phyloP scores from a whole-genome alignment of 2,797 vertebrate genomes.

The Syndactyla subalaris region DNA sequence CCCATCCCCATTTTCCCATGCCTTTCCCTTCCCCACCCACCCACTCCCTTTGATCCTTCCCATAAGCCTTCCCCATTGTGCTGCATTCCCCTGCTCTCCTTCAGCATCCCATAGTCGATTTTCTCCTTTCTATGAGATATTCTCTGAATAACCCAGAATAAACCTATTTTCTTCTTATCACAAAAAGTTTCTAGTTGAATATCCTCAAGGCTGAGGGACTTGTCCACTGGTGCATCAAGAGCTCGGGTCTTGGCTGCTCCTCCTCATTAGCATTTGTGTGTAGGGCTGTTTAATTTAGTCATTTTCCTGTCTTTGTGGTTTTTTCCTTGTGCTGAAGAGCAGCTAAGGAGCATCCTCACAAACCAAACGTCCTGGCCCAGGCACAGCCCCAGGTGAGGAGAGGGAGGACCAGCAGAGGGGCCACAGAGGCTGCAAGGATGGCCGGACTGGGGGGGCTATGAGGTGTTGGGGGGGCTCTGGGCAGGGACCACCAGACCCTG shows the following conservation, averaged over 20 bases:
- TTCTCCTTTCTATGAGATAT: neutral
- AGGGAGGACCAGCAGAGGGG: neutral
- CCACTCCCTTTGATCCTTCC: neutral
- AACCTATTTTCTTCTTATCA: neutral
- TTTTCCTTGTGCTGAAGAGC: neutral
- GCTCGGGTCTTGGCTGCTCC: neutral
- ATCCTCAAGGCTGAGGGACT: neutral
- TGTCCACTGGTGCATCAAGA: neutral
- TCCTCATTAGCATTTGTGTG: fast-evolving
- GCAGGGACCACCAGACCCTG: neutral
- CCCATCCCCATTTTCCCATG: neutral
- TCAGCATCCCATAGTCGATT: neutral
- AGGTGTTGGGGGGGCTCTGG: neutral
- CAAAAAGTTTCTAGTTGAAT: neutral
- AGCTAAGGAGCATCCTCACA: neutral
- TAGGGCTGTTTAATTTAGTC: neutral
- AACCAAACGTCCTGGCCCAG: neutral
- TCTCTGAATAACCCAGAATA: neutral
- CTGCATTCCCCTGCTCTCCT: neutral
- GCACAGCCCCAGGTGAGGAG: neutral
- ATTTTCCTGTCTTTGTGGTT: neutral
- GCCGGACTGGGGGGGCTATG: neutral
- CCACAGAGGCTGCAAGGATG: fast-evolving
- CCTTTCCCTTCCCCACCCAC: neutral
- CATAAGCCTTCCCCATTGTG: neutral